A percentile compares a stretch with the other conserved stretches of the same genome.
These are phyloP conservation scores for Epinephelus malabaricus DNA, from an alignment of 2,797 vertebrate genomes.

Conservation along the genomic window DNA sequence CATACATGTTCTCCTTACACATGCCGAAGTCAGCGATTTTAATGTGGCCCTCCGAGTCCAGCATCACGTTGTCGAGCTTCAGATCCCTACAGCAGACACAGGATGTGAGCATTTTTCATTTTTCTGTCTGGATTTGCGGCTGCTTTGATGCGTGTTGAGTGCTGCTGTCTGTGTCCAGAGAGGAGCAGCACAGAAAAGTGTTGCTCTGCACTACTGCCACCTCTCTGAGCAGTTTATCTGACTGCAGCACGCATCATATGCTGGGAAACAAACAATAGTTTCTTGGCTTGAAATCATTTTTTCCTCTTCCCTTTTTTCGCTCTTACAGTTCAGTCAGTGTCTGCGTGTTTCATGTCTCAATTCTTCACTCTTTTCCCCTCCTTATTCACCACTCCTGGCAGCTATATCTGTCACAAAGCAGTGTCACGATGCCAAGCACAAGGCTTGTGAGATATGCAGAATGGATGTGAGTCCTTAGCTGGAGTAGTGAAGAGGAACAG, in stretches of 20 bases:
- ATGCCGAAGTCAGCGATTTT: constrained; percentile 99
- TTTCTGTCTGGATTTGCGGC: constrained; percentile 4
- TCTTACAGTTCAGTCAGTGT: constrained; percentile 21
- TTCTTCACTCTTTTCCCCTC: constrained; percentile 16
- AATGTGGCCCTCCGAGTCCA: constrained; percentile 98
- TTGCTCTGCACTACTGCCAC: background rate
- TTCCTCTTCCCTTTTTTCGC: background rate
- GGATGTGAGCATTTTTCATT: constrained; percentile 23
- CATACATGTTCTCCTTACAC: constrained; percentile 99
- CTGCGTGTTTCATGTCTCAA: constrained; percentile 29
- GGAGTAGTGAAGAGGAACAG: constrained; percentile 25
- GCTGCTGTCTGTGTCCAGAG: background rate
- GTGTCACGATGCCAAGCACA: constrained; percentile 19
- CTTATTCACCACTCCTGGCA: constrained; percentile 21
- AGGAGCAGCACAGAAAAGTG: background rate
- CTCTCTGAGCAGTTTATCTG: constrained; percentile 22
- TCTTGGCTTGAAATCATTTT: constrained; percentile 21
- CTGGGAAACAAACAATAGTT: constrained; percentile 10
- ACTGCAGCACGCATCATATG: constrained; percentile 6
- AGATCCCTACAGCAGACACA: constrained; percentile 74
- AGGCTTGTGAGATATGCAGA: constrained; percentile 19
- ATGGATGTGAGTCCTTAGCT: constrained; percentile 27
- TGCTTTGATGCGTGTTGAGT: background rate
- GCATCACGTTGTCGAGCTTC: constrained; percentile 97
- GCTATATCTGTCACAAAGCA: constrained; percentile 23